Conservation (phyloP, 1,140 invertebrate species). For the Papilio xuthus region DNA sequence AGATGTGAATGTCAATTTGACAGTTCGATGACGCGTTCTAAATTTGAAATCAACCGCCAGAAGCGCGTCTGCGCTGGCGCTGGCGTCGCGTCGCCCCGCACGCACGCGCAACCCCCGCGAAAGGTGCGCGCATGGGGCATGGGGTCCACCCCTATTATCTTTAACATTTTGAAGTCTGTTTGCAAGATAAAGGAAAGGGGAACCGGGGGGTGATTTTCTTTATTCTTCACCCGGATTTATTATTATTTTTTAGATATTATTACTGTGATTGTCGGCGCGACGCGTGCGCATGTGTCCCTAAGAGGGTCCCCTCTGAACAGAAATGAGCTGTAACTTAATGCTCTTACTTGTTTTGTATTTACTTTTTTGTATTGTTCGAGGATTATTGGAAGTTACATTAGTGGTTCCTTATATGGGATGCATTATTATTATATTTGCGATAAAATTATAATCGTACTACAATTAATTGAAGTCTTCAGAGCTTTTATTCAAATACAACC, state of each 20-base stretch:
- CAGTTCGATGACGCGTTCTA: slow-evolving; percentile 42
- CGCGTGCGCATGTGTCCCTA: slow-evolving; percentile 79
- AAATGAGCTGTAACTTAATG: slow-evolving; percentile 66
- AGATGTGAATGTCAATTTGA: slow-evolving; percentile 10
- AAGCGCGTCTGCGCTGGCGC: slow-evolving; percentile 43
- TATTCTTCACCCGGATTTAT: slow-evolving; percentile 81
- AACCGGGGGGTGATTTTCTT: slow-evolving; percentile 79
- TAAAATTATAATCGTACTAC: slow-evolving; percentile 26
- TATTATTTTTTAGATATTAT: slow-evolving; percentile 82
- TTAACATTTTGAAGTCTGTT: slow-evolving; percentile 79
- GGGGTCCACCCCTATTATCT: slow-evolving; percentile 79
- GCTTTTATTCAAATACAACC: neutral
- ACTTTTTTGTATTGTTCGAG: slow-evolving; percentile 69
- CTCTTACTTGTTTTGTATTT: slow-evolving; percentile 74
- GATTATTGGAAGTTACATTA: slow-evolving; percentile 76
- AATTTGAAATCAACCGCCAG: slow-evolving; percentile 76
- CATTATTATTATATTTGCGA: slow-evolving; percentile 53
- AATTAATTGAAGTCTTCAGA: neutral
- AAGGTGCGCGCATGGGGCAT: slow-evolving; percentile 67
- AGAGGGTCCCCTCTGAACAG: slow-evolving; percentile 58
- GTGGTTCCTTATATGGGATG: slow-evolving; percentile 55
- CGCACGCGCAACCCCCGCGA: slow-evolving; percentile 67
- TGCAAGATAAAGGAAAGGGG: slow-evolving; percentile 80
- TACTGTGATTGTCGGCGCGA: slow-evolving; percentile 74
- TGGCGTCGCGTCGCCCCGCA: slow-evolving; percentile 62